A percentile compares a stretch with the other conserved stretches of the same genome.
These are phyloP conservation scores for Hypsopygia costalis DNA, from an alignment of 2,888 invertebrate genomes.

Conservation along the genomic window DNA sequence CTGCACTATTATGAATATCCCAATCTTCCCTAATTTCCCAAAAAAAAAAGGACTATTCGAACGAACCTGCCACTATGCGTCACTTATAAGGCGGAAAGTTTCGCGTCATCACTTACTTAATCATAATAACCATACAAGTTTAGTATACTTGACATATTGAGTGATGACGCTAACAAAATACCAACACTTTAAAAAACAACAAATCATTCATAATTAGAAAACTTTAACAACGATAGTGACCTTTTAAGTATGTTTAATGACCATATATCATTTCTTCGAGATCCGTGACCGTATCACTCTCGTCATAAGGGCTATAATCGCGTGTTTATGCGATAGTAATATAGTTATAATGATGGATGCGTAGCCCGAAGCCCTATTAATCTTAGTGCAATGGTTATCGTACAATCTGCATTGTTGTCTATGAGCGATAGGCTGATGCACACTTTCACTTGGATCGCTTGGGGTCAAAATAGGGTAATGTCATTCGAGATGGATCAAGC, in stretches of 20 bases:
- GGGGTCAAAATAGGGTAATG: conserved; percentile 1
- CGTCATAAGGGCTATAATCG: neutral
- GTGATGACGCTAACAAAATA: too few species aligned
- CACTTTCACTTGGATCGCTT: neutral
- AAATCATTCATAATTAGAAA: neutral
- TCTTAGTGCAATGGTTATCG: conserved; percentile 3
- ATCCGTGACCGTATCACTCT: conserved; percentile 1
- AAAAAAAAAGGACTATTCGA: too few species aligned
- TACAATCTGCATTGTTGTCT: neutral
- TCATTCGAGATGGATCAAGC: too few species aligned
- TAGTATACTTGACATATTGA: too few species aligned
- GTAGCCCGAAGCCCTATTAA: conserved; percentile 2
- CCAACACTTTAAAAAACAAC: neutral
- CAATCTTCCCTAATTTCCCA: too few species aligned
- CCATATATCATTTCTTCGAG: neutral
- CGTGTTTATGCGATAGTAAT: conserved; percentile 2
- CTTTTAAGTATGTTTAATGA: neutral
- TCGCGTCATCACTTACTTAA: too few species aligned
- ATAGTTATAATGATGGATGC: conserved; percentile 8
- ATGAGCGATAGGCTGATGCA: conserved; percentile 2
- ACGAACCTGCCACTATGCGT: too few species aligned
- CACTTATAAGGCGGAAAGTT: too few species aligned
- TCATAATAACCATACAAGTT: too few species aligned
- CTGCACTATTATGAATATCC: too few species aligned
- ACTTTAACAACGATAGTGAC: neutral